These are phyloP conservation scores for Pseudanteris insignis DNA, from an alignment of 2,888 invertebrate genomes.

Conservation along the genomic window DNA sequence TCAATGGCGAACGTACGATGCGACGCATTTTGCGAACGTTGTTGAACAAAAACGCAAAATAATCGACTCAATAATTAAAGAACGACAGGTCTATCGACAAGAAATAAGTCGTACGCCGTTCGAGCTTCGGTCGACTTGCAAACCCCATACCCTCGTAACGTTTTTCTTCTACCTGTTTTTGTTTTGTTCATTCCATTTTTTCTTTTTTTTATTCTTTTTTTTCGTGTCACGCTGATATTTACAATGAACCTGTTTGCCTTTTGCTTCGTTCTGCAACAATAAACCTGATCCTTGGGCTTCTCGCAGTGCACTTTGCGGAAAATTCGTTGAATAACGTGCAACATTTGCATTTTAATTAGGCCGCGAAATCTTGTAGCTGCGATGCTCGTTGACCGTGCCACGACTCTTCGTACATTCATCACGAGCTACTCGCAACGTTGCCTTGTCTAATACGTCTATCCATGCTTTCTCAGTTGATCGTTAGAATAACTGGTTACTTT, in stretches of 20 bases:
- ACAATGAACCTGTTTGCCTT: conserved; percentile 8
- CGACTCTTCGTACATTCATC: conserved; percentile 34
- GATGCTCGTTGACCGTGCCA: conserved; percentile 27
- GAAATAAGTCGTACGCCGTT: conserved; percentile 4
- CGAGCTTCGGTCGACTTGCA: not conserved
- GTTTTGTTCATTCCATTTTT: not conserved
- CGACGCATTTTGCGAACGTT: too few relatives aligned
- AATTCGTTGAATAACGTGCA: conserved; percentile 39
- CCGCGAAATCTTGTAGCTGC: conserved; percentile 27
- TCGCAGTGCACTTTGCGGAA: conserved; percentile 27
- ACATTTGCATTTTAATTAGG: conserved; percentile 42
- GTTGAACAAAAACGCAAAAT: conserved; percentile 5
- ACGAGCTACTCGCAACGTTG: conserved; percentile 24
- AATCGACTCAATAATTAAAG: conserved; percentile 20
- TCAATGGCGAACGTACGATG: too few relatives aligned
- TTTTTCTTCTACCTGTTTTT: not conserved
- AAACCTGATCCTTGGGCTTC: conserved; percentile 22
- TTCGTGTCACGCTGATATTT: conserved; percentile 16
- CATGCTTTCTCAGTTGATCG: conserved; percentile 22
- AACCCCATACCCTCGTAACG: too few relatives aligned
- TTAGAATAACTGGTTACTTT: too few relatives aligned
- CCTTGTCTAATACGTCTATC: conserved; percentile 23
- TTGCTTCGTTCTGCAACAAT: conserved; percentile 21
- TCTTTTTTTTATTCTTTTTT: conserved; percentile 6
- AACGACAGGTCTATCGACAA: conserved; percentile 7